phyloP scores from a whole-genome alignment of 1,140 invertebrate genomes.

The Polypedilum vanderplanki region DNA sequence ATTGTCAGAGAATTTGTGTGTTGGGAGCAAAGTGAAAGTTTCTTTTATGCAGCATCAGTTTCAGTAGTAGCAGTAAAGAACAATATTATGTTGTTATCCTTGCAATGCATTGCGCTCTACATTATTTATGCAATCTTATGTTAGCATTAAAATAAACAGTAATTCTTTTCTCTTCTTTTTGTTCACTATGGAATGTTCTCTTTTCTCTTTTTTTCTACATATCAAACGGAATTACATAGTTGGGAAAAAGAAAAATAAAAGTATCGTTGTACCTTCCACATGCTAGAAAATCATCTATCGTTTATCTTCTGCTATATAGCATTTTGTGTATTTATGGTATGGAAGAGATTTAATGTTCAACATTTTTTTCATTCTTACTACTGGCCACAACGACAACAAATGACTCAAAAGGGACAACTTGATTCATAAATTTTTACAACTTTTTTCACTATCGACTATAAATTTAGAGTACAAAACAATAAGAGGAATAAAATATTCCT shows the following conservation, averaged over 20 bases:
- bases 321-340: constrained; percentile 12
- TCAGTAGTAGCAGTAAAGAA: background rate
- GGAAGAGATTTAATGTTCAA: constrained; percentile 25
- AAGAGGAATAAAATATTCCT: background rate
- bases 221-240: constrained; percentile 10
- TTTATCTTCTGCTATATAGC: constrained; percentile 23
- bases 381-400: background rate
- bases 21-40: background rate
- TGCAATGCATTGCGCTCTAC: constrained; percentile 6
- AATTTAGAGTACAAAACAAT: background rate
- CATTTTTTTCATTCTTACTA: background rate
- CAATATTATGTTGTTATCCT: constrained; percentile 7
- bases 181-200: background rate
- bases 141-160: constrained; percentile 20
- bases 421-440: constrained; percentile 6
- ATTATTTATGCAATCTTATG: constrained; percentile 24
- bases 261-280: background rate
- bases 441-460: constrained; percentile 11
- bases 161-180: background rate
- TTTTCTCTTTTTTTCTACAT: background rate
- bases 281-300: constrained; percentile 12
- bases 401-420: constrained; percentile 1
- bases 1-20: too few relatives aligned
- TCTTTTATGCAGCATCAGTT: background rate
- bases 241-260: background rate